These are phyloP conservation scores for Phalera bucephala DNA, from an alignment of 2,888 invertebrate species.

Conservation along the genomic window DNA sequence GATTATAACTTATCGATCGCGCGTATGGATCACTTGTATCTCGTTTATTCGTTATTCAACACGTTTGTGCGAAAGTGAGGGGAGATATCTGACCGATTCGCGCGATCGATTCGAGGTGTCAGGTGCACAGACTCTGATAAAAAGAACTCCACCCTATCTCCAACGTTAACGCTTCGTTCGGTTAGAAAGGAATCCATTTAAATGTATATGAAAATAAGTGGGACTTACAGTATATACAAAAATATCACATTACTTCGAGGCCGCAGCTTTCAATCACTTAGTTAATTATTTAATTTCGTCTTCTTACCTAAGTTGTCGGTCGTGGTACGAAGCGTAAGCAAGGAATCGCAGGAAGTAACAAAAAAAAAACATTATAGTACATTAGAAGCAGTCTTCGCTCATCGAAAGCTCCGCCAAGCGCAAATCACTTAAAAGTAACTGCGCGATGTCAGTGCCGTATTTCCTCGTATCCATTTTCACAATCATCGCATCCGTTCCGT, in stretches of 20 bases:
- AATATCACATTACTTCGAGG: conserved; percentile 84
- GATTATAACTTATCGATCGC: conserved; percentile 34
- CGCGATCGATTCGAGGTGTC: conserved; percentile 32
- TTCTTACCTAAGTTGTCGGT: conserved; percentile 72
- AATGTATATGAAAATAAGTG: conserved; percentile 82
- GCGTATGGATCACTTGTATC: conserved; percentile 25
- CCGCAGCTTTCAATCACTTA: conserved; percentile 82
- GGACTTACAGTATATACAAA: conserved; percentile 83
- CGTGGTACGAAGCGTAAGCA: conserved; percentile 73
- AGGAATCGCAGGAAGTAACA: conserved; percentile 59
- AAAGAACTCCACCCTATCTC: conserved; percentile 51
- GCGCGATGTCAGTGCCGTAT: conserved; percentile 11
- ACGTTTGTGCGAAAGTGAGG: conserved; percentile 24
- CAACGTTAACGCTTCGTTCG: conserved; percentile 70
- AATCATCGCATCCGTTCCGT: conserved; percentile 38
- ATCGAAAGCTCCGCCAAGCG: conserved; percentile 41
- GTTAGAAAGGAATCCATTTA: conserved; percentile 78
- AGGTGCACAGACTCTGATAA: conserved; percentile 46
- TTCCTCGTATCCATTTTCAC: conserved; percentile 23
- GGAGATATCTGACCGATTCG: conserved; percentile 24
- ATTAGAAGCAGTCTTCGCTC: conserved; percentile 24
- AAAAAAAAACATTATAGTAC: conserved; percentile 20
- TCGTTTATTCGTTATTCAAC: conserved; percentile 13
- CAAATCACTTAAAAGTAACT: conserved; percentile 35
- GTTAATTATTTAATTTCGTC: conserved; percentile 66